Evolutionary conservation across 2,888 invertebrate species (phyloP).

Genomic region (Caenorhabditis plicata): DNA sequence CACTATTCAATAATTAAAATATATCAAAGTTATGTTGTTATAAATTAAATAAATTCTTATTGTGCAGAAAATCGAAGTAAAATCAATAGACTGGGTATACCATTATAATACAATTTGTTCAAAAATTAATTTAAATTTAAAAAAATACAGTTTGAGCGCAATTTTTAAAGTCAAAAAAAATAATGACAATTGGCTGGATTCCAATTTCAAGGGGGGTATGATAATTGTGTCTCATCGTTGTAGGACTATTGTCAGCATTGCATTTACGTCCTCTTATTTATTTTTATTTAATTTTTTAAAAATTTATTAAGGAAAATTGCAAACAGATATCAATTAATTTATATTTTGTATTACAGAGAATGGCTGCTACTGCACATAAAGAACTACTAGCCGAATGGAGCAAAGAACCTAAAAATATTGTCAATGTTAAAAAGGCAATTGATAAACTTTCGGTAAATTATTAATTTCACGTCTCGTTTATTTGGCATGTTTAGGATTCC

Average conservation of each 20-base stretch:
- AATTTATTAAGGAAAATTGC: slow-evolving; percentile 1
- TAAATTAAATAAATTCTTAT: too few relatives aligned
- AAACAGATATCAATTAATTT: slow-evolving; percentile 2
- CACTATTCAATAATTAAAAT: too few relatives aligned
- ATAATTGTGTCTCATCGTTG: slow-evolving; percentile 14
- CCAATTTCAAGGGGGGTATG: slow-evolving; percentile 32
- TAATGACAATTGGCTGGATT: slow-evolving; percentile 1
- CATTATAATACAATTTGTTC: too few relatives aligned
- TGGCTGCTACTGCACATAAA: slow-evolving; percentile 45
- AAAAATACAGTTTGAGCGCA: neutral
- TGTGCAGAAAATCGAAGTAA: too few relatives aligned
- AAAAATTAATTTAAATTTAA: too few relatives aligned
- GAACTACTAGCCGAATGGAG: slow-evolving; percentile 48
- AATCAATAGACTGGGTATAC: too few relatives aligned
- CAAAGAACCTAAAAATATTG: slow-evolving; percentile 40
- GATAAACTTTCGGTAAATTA: slow-evolving; percentile 35
- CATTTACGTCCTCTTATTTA: slow-evolving; percentile 19
- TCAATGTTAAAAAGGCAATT: slow-evolving; percentile 35
- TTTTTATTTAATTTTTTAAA: slow-evolving; percentile 2
- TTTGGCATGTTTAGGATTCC: slow-evolving; percentile 5
- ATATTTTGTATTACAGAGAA: slow-evolving; percentile 5
- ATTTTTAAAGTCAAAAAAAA: too few relatives aligned
- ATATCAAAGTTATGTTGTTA: too few relatives aligned
- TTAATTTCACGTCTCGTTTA: neutral
- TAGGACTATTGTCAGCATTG: slow-evolving; percentile 1